Evolutionary conservation across 2,888 invertebrate genomes (phyloP).

Genomic region (Lomographa bimaculata): DNA sequence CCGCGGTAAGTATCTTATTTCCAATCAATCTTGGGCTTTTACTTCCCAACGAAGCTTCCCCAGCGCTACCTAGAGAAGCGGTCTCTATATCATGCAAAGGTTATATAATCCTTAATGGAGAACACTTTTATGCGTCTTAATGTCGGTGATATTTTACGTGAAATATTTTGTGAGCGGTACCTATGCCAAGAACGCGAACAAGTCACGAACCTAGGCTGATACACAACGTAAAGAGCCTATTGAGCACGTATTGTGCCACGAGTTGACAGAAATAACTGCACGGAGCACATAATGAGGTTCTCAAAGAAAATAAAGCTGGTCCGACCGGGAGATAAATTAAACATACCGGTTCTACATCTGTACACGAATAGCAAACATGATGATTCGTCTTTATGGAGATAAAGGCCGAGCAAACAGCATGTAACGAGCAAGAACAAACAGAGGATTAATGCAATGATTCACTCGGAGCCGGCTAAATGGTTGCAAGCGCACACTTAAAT

Average conservation of each 20-base stretch:
- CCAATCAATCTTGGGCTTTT: too few species aligned
- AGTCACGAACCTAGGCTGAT: conserved; percentile 8
- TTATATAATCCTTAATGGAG: too few species aligned
- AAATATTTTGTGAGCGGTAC: conserved; percentile 5
- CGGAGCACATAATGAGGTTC: conserved; percentile 18
- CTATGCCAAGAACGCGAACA: conserved; percentile 3
- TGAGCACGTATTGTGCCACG: conserved; percentile 4
- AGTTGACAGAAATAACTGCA: conserved; percentile 11
- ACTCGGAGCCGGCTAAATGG: conserved; percentile 29
- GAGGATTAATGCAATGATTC: conserved; percentile 56
- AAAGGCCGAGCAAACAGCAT: conserved; percentile 44
- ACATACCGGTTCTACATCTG: conserved; percentile 27
- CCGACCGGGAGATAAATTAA: conserved; percentile 28
- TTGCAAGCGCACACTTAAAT: conserved; percentile 3
- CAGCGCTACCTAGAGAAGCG: too few species aligned
- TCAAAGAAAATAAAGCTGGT: conserved; percentile 27
- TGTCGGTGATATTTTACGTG: conserved; percentile 4
- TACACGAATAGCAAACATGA: conserved; percentile 36
- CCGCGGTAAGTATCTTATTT: too few species aligned
- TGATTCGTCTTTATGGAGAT: conserved; percentile 49
- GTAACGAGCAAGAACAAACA: conserved; percentile 53
- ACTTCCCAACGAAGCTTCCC: too few species aligned
- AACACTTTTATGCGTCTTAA: conserved; percentile 1
- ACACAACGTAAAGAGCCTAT: not conserved
- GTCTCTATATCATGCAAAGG: too few species aligned